Conservation (phyloP, 2,113 vertebrate species). For the Caranx melampygus region DNA sequence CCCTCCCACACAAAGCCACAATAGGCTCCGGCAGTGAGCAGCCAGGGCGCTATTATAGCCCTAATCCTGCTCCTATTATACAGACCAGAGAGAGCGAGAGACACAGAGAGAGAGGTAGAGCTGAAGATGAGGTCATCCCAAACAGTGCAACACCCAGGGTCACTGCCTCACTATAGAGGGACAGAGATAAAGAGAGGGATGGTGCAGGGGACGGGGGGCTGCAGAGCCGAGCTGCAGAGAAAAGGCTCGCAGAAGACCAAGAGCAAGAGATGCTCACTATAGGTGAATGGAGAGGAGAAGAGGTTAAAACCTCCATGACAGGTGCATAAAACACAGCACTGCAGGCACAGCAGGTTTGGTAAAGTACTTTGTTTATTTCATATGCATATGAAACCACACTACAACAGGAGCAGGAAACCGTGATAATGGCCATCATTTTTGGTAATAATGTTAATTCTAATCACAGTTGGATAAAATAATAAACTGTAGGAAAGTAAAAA, state of each 20-base stretch:
- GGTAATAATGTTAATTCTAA: conserved; percentile 68
- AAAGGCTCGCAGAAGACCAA: conserved; percentile 60
- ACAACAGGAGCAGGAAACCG: conserved; percentile 78
- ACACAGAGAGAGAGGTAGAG: conserved; percentile 79
- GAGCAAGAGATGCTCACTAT: conserved; percentile 58
- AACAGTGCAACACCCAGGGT: conserved; percentile 80
- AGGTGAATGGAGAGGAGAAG: conserved; percentile 44
- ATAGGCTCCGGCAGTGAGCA: conserved; percentile 83
- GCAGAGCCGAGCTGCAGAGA: conserved; percentile 46
- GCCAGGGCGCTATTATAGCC: conserved; percentile 82
- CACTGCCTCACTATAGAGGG: conserved; percentile 79
- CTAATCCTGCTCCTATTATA: conserved; percentile 85
- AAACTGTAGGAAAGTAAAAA: conserved; percentile 81
- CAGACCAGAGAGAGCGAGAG: conserved; percentile 78
- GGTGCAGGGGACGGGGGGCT: conserved; percentile 43
- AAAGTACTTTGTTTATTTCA: conserved; percentile 82
- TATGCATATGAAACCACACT: conserved; percentile 83
- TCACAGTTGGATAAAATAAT: conserved; percentile 58
- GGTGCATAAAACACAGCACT: conserved; percentile 35
- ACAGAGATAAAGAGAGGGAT: conserved; percentile 70
- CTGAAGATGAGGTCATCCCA: conserved; percentile 85
- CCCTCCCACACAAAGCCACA: conserved; percentile 83
- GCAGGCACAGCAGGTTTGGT: conserved; percentile 39
- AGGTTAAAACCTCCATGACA: conserved; percentile 41
- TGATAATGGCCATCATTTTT: conserved; percentile 53